phyloP scores from a whole-genome alignment of 2,888 invertebrate genomes.

The Alviniconcha strummeri region DNA sequence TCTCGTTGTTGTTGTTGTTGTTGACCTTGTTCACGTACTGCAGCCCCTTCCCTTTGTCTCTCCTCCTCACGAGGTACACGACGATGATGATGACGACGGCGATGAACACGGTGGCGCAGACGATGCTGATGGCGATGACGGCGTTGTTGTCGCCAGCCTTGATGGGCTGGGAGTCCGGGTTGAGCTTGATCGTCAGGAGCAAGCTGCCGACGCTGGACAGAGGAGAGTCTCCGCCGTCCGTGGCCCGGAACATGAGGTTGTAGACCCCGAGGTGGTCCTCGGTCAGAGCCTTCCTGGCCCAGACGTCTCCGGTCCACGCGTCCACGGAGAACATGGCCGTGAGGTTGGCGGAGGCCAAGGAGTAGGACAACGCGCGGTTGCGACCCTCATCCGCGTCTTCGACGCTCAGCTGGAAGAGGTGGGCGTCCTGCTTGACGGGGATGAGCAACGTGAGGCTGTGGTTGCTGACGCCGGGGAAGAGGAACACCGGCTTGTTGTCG shows the following conservation, averaged over 20 bases:
- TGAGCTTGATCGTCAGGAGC: slow-evolving; percentile 33
- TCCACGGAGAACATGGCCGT: slow-evolving; percentile 45
- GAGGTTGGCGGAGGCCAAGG: slow-evolving; percentile 42
- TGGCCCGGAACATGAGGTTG: slow-evolving; percentile 40
- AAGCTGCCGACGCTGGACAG: slow-evolving; percentile 34
- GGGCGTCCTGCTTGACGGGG: slow-evolving; percentile 28
- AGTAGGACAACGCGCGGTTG: slow-evolving; percentile 49
- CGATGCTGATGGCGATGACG: slow-evolving; percentile 58
- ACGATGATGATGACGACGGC: slow-evolving; percentile 32
- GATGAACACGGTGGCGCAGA: slow-evolving; percentile 50
- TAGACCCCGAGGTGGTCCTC: slow-evolving; percentile 40
- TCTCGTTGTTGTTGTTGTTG: background rate
- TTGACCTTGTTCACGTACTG: slow-evolving; percentile 33
- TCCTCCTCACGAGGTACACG: slow-evolving; percentile 29
- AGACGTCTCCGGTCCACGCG: slow-evolving; percentile 48
- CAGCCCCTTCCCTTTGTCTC: slow-evolving; percentile 31
- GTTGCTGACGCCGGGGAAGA: slow-evolving; percentile 41
- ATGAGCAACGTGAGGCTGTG: slow-evolving; percentile 28
- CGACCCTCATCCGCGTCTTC: slow-evolving; percentile 51
- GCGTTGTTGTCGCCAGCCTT: slow-evolving; percentile 38
- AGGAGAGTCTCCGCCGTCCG: slow-evolving; percentile 39
- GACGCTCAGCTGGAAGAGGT: slow-evolving; percentile 36
- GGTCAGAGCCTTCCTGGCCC: slow-evolving; percentile 23
- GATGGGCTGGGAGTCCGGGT: slow-evolving; percentile 25
- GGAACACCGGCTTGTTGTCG: slow-evolving; percentile 60